These are phyloP conservation scores for Prionailurus viverrinus DNA, from an alignment of 2,113 vertebrate genomes.

Conservation along the genomic window DNA sequence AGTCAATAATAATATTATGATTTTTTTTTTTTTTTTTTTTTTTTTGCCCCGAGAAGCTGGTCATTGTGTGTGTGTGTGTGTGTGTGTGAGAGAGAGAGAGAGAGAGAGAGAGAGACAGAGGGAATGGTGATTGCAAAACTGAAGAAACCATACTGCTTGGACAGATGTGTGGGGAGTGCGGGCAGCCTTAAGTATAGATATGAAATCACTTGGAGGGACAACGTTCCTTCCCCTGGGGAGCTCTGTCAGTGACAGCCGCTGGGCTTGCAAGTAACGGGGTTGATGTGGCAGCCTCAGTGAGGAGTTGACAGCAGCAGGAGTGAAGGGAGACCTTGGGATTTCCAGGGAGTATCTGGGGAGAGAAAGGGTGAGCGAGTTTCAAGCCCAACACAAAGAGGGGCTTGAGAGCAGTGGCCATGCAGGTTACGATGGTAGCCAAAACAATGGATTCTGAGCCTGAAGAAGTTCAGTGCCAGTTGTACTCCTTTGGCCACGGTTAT, in stretches of 20 bases:
- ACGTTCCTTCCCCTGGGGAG: slow-evolving; percentile 51
- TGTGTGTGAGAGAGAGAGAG: background rate
- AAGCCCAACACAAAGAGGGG: background rate
- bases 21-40: background rate
- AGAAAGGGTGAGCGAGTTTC: background rate
- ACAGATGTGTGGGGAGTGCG: slow-evolving; percentile 48
- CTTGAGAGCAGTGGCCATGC: background rate
- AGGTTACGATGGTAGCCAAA: background rate
- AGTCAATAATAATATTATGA: slow-evolving; percentile 30
- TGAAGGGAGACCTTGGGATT: background rate
- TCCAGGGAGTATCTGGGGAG: background rate
- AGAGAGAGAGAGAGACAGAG: background rate
- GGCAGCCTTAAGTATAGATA: slow-evolving; percentile 57
- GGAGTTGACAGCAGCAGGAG: background rate
- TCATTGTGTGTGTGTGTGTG: background rate
- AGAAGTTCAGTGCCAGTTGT: background rate
- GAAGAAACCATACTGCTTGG: slow-evolving; percentile 29
- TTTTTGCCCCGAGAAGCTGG: background rate
- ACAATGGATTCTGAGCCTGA: background rate
- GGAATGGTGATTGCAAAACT: background rate
- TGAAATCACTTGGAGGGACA: background rate
- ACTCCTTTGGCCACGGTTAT: background rate
- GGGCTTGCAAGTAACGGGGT: background rate
- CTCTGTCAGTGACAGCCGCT: background rate
- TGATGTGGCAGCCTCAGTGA: background rate